Evolutionary conservation across 2,797 vertebrate species (phyloP), one percentile per base, ranked within the genome.

Genomic region (Peromyscus melanophrys): DNA sequence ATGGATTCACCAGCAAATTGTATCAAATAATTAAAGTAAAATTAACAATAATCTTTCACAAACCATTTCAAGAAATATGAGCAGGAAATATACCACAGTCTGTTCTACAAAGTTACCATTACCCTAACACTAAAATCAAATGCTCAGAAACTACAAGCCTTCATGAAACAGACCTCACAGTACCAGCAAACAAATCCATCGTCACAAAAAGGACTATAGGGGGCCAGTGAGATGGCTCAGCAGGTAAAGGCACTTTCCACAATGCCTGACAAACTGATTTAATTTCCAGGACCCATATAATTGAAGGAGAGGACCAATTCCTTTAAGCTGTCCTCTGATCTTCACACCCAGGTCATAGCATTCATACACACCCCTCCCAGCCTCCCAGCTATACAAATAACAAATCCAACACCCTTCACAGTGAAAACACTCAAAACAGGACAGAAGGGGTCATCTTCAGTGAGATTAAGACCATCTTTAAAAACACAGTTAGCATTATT

Each of bases 1-100:
- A 31, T 77, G 37, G 46, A 81, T 61, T 85, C 19, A 63, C 61
- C 31, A 37, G 14, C 34, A 21, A 93, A 86, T 61, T 94, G 37
- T 55, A 77, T 27, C 49, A 76, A 88, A 92, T 40, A 84, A 91
- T 59, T 80, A 49, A 69, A 95, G 40, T 37, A n/a, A 34, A 92
- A 96, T 75, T 46, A 87, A 77, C 73, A 89, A 78, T 40, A 86
- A 86, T 31, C 31, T 17, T 73, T 80, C 76, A 83, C 27, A 96
- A 55, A 87, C 4, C 37, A 37, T 81, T 65, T 37, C 16, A 93
- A 89, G 85, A 76, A 63, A 4, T 0, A 52, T 3, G n/a, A 76
- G 4, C 13, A 76, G 4, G 16, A 14, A 92, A 96, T 29, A 78
- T 12, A 55, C 21, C 40, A 17, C 25, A 78, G 25, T 27, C 37